Evolutionary conservation across 92 coral and sea anemone genomes (phyloP), one percentile per base, ranked within the genome.

Genomic region (Siderastrea siderea): DNA sequence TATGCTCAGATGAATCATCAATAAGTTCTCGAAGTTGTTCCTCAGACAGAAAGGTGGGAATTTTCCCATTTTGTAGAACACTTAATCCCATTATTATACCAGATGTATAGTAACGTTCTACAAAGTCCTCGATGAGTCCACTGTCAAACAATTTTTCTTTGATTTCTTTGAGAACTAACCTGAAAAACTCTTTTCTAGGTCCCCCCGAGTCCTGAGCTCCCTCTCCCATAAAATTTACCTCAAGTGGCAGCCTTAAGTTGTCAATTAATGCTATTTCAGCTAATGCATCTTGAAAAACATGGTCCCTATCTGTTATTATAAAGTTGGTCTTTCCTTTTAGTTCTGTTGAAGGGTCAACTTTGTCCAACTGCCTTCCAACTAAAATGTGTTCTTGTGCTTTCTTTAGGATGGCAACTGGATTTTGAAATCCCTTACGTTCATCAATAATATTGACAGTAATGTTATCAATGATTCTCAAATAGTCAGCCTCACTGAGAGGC

Each of bases 131-230:
- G 15, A 74, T 70, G 48, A 86, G 86, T 74, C 88, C 91, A 78
- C 74, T 84, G 68, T 91, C 88, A 87, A 91, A 87, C 74, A 86
- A 77, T 44, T 65, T 86, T 70, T 91, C 91, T 71, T 91, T 91
- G 78, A 91, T 87, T 47, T 74, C 88, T 80, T 73, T 91, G 59
- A 91, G 86, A 81, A 91, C 83, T 13, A 66, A 89, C 60, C 50
- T 85, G 72, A 55, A 90, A 84, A 48, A 69, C 65, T 62, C 86
- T 78, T 52, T 52, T 52, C 57, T 52, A 52, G 57, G 57, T 8
- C 57, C 57, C 9, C 57, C 57, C 5, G 9, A 52, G 38, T 26
- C 38, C 38, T 26, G 38, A 26, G 38, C 38, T 26, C 38, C 38
- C 38, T 26, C 38, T 26, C 38, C 38, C 38, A 26, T 26, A 26